These are phyloP conservation scores for Phrynocephalus versicolor DNA, from an alignment of 2,113 vertebrate species.

Conservation along the genomic window DNA sequence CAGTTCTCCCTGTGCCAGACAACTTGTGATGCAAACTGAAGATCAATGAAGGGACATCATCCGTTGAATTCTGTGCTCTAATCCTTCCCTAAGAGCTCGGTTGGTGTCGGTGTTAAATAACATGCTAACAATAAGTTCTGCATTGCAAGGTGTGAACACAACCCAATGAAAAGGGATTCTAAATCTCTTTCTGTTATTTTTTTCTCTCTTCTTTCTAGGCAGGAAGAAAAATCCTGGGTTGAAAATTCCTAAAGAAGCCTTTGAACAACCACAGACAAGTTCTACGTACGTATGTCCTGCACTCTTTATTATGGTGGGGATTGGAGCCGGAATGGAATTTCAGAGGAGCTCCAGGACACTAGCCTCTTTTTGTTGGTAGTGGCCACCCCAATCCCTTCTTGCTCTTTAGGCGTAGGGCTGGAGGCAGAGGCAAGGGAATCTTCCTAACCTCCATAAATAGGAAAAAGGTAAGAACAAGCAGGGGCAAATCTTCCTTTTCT, in stretches of 20 bases:
- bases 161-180: neutral
- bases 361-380: neutral
- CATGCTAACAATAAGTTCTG: constrained; percentile 32
- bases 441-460: neutral
- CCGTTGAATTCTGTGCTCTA: constrained; percentile 56
- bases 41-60: constrained; percentile 57
- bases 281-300: constrained; percentile 89
- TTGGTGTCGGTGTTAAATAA: constrained; percentile 31
- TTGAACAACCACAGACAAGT: constrained; percentile 87
- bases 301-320: neutral
- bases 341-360: neutral
- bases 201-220: constrained; percentile 66
- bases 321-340: neutral
- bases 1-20: constrained; percentile 24
- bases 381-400: neutral
- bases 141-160: constrained; percentile 38
- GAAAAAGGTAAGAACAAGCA: neutral
- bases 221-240: constrained; percentile 89
- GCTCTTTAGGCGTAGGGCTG: neutral
- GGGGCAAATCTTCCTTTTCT: neutral
- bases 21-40: constrained; percentile 32
- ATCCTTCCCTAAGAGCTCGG: constrained; percentile 34
- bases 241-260: constrained; percentile 90
- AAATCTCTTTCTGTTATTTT: constrained; percentile 29
- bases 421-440: neutral